Base-by-base conservation (phyloP, 2,888 invertebrate genomes). In the Nomada fucata region DNA sequence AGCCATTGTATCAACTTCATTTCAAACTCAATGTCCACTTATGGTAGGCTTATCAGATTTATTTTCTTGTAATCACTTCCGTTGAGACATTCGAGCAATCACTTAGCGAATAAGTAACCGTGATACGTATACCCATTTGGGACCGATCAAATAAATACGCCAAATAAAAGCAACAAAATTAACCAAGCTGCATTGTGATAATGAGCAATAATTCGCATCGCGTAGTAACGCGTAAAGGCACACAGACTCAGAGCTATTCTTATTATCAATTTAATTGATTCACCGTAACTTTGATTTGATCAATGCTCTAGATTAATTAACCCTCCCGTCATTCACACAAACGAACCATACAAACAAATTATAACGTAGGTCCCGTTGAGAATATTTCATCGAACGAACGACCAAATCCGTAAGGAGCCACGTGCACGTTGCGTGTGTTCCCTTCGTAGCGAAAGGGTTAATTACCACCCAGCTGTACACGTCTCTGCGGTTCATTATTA, bases 401-500 rank as follows among this genome's bases (percentile, higher is more conserved):
- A 7, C 10, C 7, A 7, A 53, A 53, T 53, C 53, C 18, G 53
- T 20, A 53, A n/a, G n/a, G 18, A 20, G 20, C n/a, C n/a, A 53
- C 11, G 2, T n/a, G 53, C 20, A n/a, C 15, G 36, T 36, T 36
- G 36, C 36, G 1, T 47, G 47, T 3, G 47, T 15, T 10, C 15
- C 15, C 47, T 47, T 47, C 47, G 15, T 47, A 11, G 47, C 47
- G 47, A 47, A 3, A 13, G 13, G 53, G 67, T 74, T 67, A 71
- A 83, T 83, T 52, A 57, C 44, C 10, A 7, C 15, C 23, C 42
- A 44, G 52, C 11, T 59, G 20, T 36, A 67, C 67, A 82, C n/a
- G 75, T 65, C 60, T 53, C 44, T 13, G 47, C 4, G 29, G 50
- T 53, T 76, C 63, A 47, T 68, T 74, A 70, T 79, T 75, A 69